Evolutionary conservation across 2,888 invertebrate genomes (phyloP), one percentile per base, ranked within the genome.

Genomic region (Drosophila recens): DNA sequence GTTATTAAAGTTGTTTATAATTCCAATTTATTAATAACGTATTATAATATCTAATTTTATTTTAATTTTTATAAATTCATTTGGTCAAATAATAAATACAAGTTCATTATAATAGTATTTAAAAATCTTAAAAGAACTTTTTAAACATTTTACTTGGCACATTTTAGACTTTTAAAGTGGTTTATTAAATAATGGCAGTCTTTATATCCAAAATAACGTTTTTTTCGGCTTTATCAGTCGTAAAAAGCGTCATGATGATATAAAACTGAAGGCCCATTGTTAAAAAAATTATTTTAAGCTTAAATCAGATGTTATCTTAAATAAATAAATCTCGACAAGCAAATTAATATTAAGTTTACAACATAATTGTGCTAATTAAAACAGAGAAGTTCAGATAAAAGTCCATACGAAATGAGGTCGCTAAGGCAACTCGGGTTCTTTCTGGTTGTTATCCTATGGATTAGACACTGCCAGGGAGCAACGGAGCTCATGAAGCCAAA

Each of bases 401-500:
- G 40, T 42, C 11, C 3, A 8, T 4, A 30, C 30, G 17, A 62
- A 67, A 67, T 56, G 62, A 33, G 20, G 38, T 20, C 15, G 9
- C 23, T 51, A 17, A 49, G 4, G 9, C 52, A 43, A 17, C 15
- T 65, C 1, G 23, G 48, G 4, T 17, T 4, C 2, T 2, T 65
- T n/a, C 27, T 73, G 23, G 23, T 43, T 6, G 5, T 59, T 48
- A 57, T 65, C 23, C 15, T 69, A 30, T 9, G 58, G 0, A 3
- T 78, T 15, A n/a, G 15, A 1, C n/a, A 40, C 3, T 51, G 43
- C 6, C 38, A 53, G 30, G 79, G 34, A 34, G 43, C 46, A 1
- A 27, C 30, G 2, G 17, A 46, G 1, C 45, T 69, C 6, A 42
- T 42, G 8, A 91, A 89, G 70, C 95, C 96, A 8, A 94, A 97